Evolutionary conservation across 2,113 vertebrate species (phyloP).

Genomic region (Capra hircus): DNA sequence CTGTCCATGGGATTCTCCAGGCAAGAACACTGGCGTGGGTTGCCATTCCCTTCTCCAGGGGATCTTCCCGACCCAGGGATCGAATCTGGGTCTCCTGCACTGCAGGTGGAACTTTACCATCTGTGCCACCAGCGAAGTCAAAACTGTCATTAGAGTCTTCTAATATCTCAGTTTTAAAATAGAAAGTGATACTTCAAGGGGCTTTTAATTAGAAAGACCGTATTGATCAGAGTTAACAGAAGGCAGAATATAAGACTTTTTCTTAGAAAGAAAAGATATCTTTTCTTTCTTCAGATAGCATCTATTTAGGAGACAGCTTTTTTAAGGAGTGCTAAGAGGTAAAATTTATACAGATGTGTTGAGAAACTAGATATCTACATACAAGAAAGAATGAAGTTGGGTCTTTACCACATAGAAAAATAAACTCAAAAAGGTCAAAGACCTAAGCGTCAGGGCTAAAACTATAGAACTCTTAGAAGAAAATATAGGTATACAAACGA

Average conservation of each 20-base stretch:
- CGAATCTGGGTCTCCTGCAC: not conserved
- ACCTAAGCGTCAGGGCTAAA: not conserved
- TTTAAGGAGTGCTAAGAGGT: not conserved
- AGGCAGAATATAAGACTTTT: not conserved
- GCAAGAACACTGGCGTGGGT: not conserved
- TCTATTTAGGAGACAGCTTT: not conserved
- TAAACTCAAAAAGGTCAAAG: not conserved
- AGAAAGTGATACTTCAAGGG: constrained; percentile 26
- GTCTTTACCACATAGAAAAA: not conserved
- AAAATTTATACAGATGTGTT: not conserved
- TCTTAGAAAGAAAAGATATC: not conserved
- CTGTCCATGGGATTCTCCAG: not conserved
- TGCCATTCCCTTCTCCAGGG: not conserved
- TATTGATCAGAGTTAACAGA: not conserved
- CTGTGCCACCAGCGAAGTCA: not conserved
- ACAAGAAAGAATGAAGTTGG: not conserved
- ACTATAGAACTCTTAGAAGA: not conserved
- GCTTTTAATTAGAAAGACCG: constrained; percentile 8
- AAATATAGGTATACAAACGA: not conserved
- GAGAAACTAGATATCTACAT: not conserved
- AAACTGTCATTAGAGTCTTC: not conserved
- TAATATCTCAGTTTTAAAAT: constrained; percentile 3
- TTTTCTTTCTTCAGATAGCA: not conserved
- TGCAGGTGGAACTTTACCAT: not conserved
- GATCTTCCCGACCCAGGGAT: not conserved